Evolutionary conservation across 2,888 invertebrate species (phyloP).

Genomic region (Brachynemurus nebulosus): DNA sequence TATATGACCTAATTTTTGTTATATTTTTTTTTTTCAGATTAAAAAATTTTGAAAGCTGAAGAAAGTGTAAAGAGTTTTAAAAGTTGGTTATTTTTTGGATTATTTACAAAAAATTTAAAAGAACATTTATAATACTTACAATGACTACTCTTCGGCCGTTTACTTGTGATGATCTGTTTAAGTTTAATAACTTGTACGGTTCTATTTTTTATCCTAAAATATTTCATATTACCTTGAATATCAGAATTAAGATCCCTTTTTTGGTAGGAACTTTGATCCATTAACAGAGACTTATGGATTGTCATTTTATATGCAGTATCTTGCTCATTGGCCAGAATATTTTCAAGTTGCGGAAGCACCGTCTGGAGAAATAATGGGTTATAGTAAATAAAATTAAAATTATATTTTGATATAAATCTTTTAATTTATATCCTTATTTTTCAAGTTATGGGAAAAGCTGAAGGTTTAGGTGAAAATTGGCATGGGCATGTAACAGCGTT

Average conservation of each 20-base stretch:
- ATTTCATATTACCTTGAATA: background rate
- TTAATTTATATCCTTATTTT: too few relatives aligned
- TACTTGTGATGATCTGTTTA: conserved; percentile 86
- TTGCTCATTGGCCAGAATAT: conserved; percentile 98
- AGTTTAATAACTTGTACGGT: conserved; percentile 91
- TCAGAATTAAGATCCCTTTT: conserved; percentile 23
- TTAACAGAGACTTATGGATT: conserved; percentile 93
- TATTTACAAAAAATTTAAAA: too few relatives aligned
- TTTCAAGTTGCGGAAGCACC: conserved; percentile 96
- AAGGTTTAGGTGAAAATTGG: conserved; percentile 92
- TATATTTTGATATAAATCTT: too few relatives aligned
- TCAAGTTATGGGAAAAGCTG: conserved; percentile 97
- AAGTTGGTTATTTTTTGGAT: too few relatives aligned
- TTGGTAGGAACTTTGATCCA: conserved; percentile 89
- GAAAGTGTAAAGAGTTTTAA: too few relatives aligned
- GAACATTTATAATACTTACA: too few relatives aligned
- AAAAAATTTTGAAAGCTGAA: too few relatives aligned
- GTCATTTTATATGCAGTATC: conserved; percentile 93
- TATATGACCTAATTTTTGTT: too few relatives aligned
- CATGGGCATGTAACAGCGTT: conserved; percentile 99
- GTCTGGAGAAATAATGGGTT: conserved; percentile 95
- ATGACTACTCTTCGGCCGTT: conserved; percentile 92
- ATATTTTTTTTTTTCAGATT: too few relatives aligned
- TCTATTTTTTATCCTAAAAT: conserved; percentile 10
- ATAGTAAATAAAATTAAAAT: conserved; percentile 61